A percentile compares a stretch with the other conserved stretches of the same genome.
phyloP scores from a whole-genome alignment of 1,140 invertebrate genomes.

The Melipona quadrifasciata region DNA sequence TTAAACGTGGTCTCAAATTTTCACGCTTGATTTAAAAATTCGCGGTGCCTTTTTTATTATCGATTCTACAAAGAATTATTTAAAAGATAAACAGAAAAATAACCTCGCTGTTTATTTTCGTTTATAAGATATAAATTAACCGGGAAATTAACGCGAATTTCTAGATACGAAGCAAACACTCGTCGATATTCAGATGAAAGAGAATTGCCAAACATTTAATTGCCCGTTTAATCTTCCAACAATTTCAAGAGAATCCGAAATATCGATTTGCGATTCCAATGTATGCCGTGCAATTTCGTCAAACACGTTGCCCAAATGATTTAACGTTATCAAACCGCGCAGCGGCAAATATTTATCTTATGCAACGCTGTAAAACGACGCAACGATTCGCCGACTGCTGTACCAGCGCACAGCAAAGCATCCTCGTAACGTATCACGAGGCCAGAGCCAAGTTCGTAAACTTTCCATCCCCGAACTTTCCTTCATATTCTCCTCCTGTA shows the following conservation, averaged over 20 bases:
- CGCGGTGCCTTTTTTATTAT: too few relatives aligned
- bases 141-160: too few relatives aligned
- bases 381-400: background rate
- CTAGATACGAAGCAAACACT: background rate
- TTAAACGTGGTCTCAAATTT: too few relatives aligned
- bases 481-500: slow-evolving; percentile 12
- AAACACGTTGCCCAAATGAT: background rate
- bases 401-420: background rate
- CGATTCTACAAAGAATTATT: too few relatives aligned
- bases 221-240: background rate
- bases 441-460: slow-evolving; percentile 21
- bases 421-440: slow-evolving; percentile 10
- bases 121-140: too few relatives aligned
- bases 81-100: too few relatives aligned
- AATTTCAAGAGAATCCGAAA: background rate
- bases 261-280: background rate
- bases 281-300: background rate
- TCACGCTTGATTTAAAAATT: too few relatives aligned
- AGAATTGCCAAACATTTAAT: background rate
- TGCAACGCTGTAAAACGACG: background rate
- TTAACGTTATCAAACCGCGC: background rate
- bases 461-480: slow-evolving; percentile 28
- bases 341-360: slow-evolving; percentile 21
- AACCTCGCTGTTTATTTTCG: too few relatives aligned
- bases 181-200: background rate